phyloP scores from a whole-genome alignment of 2,797 vertebrate species.

The Bradypodion pumilum region DNA sequence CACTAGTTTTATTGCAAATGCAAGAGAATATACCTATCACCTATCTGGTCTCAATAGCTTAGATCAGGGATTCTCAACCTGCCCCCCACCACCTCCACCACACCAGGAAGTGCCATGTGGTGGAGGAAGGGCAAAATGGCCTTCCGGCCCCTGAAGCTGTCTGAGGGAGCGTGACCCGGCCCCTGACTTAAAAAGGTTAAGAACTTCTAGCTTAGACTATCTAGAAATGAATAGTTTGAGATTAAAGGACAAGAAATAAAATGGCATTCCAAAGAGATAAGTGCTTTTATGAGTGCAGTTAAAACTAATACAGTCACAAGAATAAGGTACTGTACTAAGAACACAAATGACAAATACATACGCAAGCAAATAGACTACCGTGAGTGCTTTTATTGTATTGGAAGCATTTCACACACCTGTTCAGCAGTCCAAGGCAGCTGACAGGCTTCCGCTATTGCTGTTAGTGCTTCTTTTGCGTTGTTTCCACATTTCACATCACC shows the following conservation, averaged over 20 bases:
- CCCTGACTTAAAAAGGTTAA: too few relatives aligned
- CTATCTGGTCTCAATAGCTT: neutral
- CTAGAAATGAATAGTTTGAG: neutral
- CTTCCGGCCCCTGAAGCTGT: too few relatives aligned
- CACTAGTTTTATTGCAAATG: neutral
- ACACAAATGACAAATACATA: neutral
- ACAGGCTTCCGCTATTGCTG: conserved; percentile 90
- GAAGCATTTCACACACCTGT: conserved; percentile 77
- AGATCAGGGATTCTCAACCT: too few relatives aligned
- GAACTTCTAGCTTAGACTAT: neutral
- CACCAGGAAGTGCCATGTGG: too few relatives aligned
- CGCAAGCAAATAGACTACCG: neutral
- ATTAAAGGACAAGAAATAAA: neutral
- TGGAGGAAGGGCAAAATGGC: too few relatives aligned
- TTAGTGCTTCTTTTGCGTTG: conserved; percentile 93
- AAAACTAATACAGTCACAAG: neutral
- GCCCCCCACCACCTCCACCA: too few relatives aligned
- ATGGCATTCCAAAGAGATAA: neutral
- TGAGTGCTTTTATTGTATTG: neutral
- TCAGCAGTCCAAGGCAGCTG: conserved; percentile 95
- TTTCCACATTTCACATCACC: conserved; percentile 95
- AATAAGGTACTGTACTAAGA: neutral
- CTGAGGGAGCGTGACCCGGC: too few relatives aligned
- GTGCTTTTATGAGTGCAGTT: neutral
- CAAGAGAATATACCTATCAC: neutral